A percentile compares a stretch with the other conserved stretches of the same genome.
phyloP scores from a whole-genome alignment of 2,888 invertebrate genomes.

The Drosophila robusta region DNA sequence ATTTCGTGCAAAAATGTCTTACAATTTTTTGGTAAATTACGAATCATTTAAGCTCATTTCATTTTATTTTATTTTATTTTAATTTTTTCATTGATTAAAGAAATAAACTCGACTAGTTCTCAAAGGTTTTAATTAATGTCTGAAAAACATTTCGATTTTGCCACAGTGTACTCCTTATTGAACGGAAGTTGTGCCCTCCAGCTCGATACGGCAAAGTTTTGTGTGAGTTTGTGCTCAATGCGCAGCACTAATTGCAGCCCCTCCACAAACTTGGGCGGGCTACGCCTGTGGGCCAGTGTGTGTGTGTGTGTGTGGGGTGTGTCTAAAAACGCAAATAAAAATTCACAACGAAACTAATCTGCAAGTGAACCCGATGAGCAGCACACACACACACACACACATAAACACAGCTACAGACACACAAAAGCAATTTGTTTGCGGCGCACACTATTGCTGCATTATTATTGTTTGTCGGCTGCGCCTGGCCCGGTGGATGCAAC shows the following conservation, averaged over 20 bases:
- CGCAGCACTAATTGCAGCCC: conserved; percentile 30
- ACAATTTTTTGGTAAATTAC: no score
- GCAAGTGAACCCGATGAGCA: conserved; percentile 66
- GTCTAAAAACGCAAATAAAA: conserved; percentile 65
- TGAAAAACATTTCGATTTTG: no score
- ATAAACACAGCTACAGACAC: conserved; percentile 7
- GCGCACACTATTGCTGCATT: conserved; percentile 78
- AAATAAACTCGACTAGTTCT: no score
- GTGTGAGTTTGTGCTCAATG: conserved; percentile 20
- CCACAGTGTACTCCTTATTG: neutral
- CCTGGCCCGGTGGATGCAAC: conserved; percentile 52
- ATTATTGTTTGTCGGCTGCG: conserved; percentile 76
- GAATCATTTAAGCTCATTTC: no score
- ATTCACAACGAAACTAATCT: conserved; percentile 74
- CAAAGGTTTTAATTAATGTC: no score
- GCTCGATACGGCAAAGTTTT: conserved; percentile 30
- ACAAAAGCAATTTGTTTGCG: conserved; percentile 78
- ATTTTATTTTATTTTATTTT: no score
- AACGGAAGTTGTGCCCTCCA: conserved; percentile 45
- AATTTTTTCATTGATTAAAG: no score
- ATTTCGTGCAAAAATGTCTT: no score
- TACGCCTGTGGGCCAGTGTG: conserved; percentile 43
- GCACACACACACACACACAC: conserved; percentile 29
- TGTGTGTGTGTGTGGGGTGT: conserved; percentile 8
- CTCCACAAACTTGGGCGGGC: conserved; percentile 4